Base-by-base conservation (phyloP, 2,888 invertebrate species). In the Hoplodrina ambigua region DNA sequence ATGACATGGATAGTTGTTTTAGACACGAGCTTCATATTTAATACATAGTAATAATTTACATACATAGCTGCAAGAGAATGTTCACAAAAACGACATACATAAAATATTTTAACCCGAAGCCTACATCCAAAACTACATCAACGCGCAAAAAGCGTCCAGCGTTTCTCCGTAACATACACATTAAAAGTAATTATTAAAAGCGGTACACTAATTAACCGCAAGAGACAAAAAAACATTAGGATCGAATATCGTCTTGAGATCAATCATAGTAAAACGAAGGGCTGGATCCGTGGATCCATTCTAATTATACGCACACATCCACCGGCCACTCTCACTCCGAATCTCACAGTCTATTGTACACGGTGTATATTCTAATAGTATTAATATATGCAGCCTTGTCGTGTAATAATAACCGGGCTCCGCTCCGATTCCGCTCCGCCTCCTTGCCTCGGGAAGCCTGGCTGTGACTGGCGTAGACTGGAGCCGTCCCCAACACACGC, bases 221-320 rank as follows among this genome's bases (percentile, higher is more conserved):
- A 90, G 90, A 91, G 88, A 92, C 90, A 91, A 87, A 85, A 89
- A 88, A 92, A 91, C 86, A 91, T 91, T 94, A 94, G 94, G 94
- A 94, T 93, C 94, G 94, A 95, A 94, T 93, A 94, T 93, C 93
- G 93, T 94, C 91, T 93, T 96, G 95, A 96, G 95, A 96, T 95
- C 96, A 96, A 93, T 94, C 91, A 89, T 91, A 93, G 92, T 91
- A 89, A 91, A 91, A 91, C 91, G 90, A 87, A 89, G 87, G 79
- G 72, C 84, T 80, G 90, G 83, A 89, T 88, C 89, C 82, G 82
- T 33, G 69, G 88, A 91, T 88, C 90, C 91, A 90, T 89, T 87
- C 88, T 89, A 87, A 89, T 85, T 83, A 87, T 88, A 88, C 86
- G 85, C 90, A 91, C 90, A 89, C 89, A 85, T 72, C 75, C 80